A percentile compares a stretch with the other conserved stretches of the same genome.
These are phyloP conservation scores for Diploptera punctata DNA, from an alignment of 2,888 invertebrate species.

Conservation along the genomic window DNA sequence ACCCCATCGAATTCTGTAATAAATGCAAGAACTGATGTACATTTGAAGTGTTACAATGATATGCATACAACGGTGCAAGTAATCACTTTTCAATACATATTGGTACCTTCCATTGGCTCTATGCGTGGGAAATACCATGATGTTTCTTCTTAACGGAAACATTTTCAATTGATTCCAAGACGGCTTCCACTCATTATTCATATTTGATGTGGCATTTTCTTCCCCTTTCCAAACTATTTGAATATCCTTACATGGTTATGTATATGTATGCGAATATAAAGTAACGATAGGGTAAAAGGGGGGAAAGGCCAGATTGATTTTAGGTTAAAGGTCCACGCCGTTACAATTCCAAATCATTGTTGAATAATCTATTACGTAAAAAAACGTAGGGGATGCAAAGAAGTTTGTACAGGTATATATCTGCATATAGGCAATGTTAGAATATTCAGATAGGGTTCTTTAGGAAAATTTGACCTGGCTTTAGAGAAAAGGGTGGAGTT, in stretches of 20 bases:
- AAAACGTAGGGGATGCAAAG: background rate
- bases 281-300: background rate
- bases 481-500: slow-evolving; percentile 7
- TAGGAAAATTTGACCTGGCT: slow-evolving; percentile 16
- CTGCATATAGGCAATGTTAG: background rate
- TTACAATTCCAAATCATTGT: background rate
- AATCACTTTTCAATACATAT: too few relatives aligned
- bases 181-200: background rate
- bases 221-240: background rate
- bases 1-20: too few relatives aligned
- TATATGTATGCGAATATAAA: background rate
- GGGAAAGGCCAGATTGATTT: background rate
- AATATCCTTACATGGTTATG: background rate
- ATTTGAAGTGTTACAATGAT: too few relatives aligned
- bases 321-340: slow-evolving; percentile 8
- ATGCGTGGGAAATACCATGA: background rate
- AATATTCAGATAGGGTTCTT: slow-evolving; percentile 19
- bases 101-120: too few relatives aligned
- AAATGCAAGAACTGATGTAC: too few relatives aligned
- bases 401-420: background rate
- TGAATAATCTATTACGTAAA: slow-evolving; percentile 10
- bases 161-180: background rate
- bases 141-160: slow-evolving; percentile 5
- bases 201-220: background rate
- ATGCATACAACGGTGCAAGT: too few relatives aligned